Evolutionary conservation across 2,888 invertebrate genomes (phyloP), one percentile per base, ranked within the genome.

Genomic region (Drosophila seclusa): DNA sequence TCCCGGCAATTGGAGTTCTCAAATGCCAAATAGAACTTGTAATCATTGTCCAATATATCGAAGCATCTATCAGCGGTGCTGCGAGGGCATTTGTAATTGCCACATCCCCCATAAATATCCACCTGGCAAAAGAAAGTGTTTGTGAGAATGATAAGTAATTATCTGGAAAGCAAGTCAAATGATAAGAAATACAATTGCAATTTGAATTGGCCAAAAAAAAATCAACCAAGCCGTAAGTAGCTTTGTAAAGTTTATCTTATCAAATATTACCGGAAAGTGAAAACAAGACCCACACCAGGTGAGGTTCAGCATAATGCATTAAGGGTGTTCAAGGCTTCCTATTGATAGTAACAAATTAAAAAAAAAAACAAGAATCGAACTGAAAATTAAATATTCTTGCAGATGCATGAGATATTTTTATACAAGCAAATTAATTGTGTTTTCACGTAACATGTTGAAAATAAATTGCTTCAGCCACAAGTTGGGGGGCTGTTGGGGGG

Each of bases 1-100:
- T 99, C 98, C 78, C 96, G 95, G 93, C 99, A 99, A 91, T 99
- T 99, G 36, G 98, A 98, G 93, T 99, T 99, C 93, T 99, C 99
- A 92, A 99, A 99, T 0, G 99, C 97, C 83, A 99, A 95, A 92
- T 99, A 99, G 94, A 99, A 99, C 93, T 99, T 99, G 94, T 99
- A 99, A 80, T 98, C 97, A 73, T 95, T 96, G 91, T 98, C 97
- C 65, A 99, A 95, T 95, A 98, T 96, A 69, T 97, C 96, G 90
- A 98, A 97, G 92, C 99, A 99, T 91, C 96, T 95, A 89, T 97
- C 96, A 21, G 95, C 94, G 84, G 96, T 96, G 59, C 96, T 95
- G 55, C 98, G 95, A 0, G 98, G 96, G 91, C 98, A 99, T 91
- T 96, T 96, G 79, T 96, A 95, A 27, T 95, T 95, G 29, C 98